Evolutionary conservation across 1,140 invertebrate species (phyloP), one percentile per base, ranked within the genome.

Genomic region (Megathymus violae): DNA sequence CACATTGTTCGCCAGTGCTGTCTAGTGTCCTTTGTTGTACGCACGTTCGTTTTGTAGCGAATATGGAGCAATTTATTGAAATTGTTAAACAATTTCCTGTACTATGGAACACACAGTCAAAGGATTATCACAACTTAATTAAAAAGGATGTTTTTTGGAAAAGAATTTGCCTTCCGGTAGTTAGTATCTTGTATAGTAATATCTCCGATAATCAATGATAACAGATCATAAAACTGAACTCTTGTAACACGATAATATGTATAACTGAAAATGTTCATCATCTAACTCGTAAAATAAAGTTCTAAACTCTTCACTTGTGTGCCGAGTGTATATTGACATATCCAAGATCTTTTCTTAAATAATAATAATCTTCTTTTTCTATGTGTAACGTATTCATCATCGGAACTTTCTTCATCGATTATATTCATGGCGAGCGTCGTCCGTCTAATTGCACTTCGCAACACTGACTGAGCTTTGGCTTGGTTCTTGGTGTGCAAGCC

Each of bases 341-440:
- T n/a, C n/a, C n/a, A n/a, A n/a, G n/a, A n/a, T n/a, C n/a, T n/a
- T n/a, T n/a, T n/a, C n/a, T n/a, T n/a, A n/a, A n/a, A n/a, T n/a
- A 48, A 17, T 48, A 48, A 22, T 52, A 52, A 52, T 56, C 51
- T 56, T 43, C 38, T 56, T 41, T 41, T 52, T 52, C 50, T 52
- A 52, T 52, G 27, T 52, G 50, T 52, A 52, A 52, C 15, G 50
- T 52, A 52, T 52, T 52, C 50, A 41, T 43, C 51, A 43, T 56
- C 51, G 38, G 51, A 52, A 56, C 38, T 41, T 62, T n/a, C n/a
- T n/a, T 62, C 50, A 62, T 62, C 22, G 22, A 64, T 58, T 56
- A 58, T 58, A 58, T 43, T 64, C 52, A 51, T 59, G 38, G 62
- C 36, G 14, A 59, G 52, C 62, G 51, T 38, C 38, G 25, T 46